Evolutionary conservation across 2,113 vertebrate species (phyloP).

Genomic region (Phaethornis superciliosus): DNA sequence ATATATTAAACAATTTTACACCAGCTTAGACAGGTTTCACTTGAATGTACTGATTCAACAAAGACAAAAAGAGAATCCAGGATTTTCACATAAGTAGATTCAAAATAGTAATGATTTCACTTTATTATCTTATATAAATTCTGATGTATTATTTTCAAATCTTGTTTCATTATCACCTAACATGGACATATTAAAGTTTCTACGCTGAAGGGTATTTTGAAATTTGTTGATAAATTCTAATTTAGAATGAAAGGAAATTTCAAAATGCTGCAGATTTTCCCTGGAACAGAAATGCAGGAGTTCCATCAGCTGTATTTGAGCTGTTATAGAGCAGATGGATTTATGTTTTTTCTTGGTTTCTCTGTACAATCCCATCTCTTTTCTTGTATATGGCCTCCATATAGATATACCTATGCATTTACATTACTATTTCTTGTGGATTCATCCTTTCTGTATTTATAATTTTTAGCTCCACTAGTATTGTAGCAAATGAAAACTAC

Average conservation of each 20-base stretch:
- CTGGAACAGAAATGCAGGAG: background rate
- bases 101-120: background rate
- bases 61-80: background rate
- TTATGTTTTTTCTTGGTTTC: background rate
- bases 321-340: fast-evolving
- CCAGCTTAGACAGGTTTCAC: background rate
- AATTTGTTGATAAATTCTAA: background rate
- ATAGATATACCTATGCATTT: background rate
- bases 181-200: background rate
- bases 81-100: background rate
- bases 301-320: background rate
- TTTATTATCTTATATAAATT: background rate
- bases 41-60: background rate
- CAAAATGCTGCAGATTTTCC: background rate
- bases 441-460: background rate
- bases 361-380: background rate
- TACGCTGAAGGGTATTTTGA: background rate
- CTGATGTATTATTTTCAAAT: background rate
- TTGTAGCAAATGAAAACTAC: background rate
- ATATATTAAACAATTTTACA: background rate
- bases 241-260: background rate
- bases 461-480: background rate
- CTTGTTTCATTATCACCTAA: background rate
- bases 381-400: background rate
- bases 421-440: background rate